Evolutionary conservation across 2,888 invertebrate genomes (phyloP).

Genomic region (Drosophila quinaria): DNA sequence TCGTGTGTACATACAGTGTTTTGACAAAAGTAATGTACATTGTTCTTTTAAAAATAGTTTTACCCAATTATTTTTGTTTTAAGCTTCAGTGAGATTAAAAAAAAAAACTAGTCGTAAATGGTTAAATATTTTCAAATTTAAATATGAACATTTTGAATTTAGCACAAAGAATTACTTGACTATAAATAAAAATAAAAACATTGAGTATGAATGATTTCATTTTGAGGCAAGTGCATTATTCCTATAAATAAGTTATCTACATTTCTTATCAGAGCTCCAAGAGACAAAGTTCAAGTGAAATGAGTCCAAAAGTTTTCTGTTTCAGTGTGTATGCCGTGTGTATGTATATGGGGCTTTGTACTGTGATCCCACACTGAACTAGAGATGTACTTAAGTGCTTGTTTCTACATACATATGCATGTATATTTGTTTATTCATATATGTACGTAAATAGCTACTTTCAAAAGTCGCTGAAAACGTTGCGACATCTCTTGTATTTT

Average conservation of each 20-base stretch:
- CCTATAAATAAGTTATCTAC: slow-evolving; percentile 29
- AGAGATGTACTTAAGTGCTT: slow-evolving; percentile 25
- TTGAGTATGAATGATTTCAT: not conserved
- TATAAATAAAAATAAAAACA: not conserved
- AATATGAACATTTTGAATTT: too few species aligned
- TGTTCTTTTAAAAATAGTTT: not conserved
- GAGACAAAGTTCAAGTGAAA: slow-evolving; percentile 62
- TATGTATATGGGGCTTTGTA: slow-evolving; percentile 21
- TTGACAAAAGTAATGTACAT: not conserved
- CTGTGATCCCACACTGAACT: slow-evolving; percentile 34
- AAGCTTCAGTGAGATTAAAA: not conserved
- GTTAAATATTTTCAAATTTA: not conserved
- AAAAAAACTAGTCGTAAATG: not conserved
- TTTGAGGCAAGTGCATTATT: slow-evolving; percentile 10
- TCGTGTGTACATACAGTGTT: not conserved
- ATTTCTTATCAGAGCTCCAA: slow-evolving; percentile 60
- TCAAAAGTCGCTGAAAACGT: slow-evolving; percentile 25
- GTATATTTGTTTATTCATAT: not conserved
- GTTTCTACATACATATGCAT: slow-evolving; percentile 12
- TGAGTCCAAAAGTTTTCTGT: slow-evolving; percentile 38
- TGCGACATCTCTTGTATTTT: slow-evolving; percentile 41
- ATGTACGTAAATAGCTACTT: slow-evolving; percentile 19
- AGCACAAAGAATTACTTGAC: not conserved
- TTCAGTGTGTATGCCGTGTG: slow-evolving; percentile 1
- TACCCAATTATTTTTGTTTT: not conserved